phyloP scores from a whole-genome alignment of 2,888 invertebrate species.

The Orthonychiurus folsomi region DNA sequence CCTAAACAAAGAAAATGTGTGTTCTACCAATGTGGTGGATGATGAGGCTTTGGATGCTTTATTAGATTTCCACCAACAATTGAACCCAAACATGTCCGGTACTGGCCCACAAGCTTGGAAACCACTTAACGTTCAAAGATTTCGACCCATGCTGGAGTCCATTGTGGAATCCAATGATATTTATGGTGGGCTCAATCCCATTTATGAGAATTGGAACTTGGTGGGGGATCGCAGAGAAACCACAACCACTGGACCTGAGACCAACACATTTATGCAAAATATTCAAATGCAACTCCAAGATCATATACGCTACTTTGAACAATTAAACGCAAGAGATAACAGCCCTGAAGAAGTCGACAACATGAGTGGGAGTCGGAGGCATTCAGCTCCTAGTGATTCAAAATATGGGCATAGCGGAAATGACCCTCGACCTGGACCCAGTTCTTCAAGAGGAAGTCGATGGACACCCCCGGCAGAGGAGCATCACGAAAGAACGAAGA shows the following conservation, averaged over 20 bases:
- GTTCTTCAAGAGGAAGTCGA: too few relatives aligned
- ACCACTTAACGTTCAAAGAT: constrained; percentile 19
- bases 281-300: background rate
- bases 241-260: constrained; percentile 4
- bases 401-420: too few relatives aligned
- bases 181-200: constrained; percentile 14
- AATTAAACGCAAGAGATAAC: background rate
- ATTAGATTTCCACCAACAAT: constrained; percentile 5
- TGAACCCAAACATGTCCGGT: background rate
- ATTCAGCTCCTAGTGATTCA: too few relatives aligned
- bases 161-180: constrained; percentile 28
- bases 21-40: background rate
- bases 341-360: background rate
- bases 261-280: constrained; percentile 26
- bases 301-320: background rate
- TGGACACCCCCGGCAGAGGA: too few relatives aligned
- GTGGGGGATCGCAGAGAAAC: too few relatives aligned
- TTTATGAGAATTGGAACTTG: constrained; percentile 38
- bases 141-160: constrained; percentile 33
- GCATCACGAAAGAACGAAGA: too few relatives aligned
- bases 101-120: constrained; percentile 22
- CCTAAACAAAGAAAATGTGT: background rate
- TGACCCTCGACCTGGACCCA: too few relatives aligned
- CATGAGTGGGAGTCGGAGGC: background rate
- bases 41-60: background rate